Base-by-base conservation (phyloP, 2,113 vertebrate genomes). In the Brachyhypopomus occidentalis region DNA sequence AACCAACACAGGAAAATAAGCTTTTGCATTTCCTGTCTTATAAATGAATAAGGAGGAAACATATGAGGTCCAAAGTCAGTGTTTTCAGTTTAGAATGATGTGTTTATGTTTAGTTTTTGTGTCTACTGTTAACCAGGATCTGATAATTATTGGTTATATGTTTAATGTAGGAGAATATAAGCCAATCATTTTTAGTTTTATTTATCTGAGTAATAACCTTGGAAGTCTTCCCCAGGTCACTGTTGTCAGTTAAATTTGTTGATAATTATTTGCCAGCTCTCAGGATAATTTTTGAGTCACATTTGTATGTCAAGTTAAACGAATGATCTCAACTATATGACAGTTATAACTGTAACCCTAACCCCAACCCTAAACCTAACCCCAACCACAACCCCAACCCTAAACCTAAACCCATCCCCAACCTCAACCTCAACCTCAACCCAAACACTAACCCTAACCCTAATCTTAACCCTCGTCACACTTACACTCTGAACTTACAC, bases 161-260 rank as follows among this genome's bases (percentile, higher is more conserved):
- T 41, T 70, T 70, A 70, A 70, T 70, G 27, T 38, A 20, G 36
- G 9, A 52, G 12, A 52, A 52, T 52, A 52, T 52, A 52, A 52
- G 45, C 45, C 9, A 52, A 14, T 52, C 45, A 30, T 41, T n/a
- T 36, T 72, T 52, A 52, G 45, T 3, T 55, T 48, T 62, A 60
- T 22, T 63, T n/a, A 48, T 60, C 9, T 17, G 36, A 27, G 48
- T 78, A 72, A 34, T 78, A 83, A 4, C 63, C 22, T 2, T 45
- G 25, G 4, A 23, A 1, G 22, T 36, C 48, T 75, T 73, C 70
- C 38, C 59, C 75, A 78, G 81, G 52, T 72, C 62, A 72, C 71
- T 67, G 62, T 77, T 77, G 56, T 1, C 2, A 45, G 3, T 83
- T 71, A 6, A 7, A 59, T 67, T 45, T 23, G 0, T 25, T 8